These are phyloP conservation scores for Hirtodrosophila alboralis DNA, from an alignment of 2,888 invertebrate genomes.

Conservation along the genomic window DNA sequence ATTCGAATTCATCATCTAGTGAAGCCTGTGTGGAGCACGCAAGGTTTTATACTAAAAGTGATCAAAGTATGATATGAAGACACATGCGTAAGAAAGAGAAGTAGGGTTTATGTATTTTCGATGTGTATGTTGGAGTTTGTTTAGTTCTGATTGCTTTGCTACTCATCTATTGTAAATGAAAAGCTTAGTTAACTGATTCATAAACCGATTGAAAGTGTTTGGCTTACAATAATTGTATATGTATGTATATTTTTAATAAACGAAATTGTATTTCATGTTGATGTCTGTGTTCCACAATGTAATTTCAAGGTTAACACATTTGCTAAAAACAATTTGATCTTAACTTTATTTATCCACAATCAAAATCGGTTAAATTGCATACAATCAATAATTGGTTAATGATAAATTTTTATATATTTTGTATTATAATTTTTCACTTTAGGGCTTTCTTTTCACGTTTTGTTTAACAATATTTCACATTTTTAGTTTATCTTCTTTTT, in stretches of 20 bases:
- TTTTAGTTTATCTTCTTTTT: constrained; percentile 21
- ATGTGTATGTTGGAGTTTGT: constrained; percentile 1
- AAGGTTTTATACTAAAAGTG: constrained; percentile 17
- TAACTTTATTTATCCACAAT: constrained; percentile 63
- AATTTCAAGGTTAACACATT: constrained; percentile 10
- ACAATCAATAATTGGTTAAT: constrained; percentile 34
- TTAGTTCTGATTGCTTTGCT: constrained; percentile 10
- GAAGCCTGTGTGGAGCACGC: constrained; percentile 3
- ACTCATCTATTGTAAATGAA: constrained; percentile 57
- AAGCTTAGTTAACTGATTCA: constrained; percentile 66
- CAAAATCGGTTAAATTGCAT: constrained; percentile 47
- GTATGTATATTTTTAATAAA: constrained; percentile 49
- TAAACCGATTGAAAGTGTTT: constrained; percentile 46
- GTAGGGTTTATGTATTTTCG: constrained; percentile 16
- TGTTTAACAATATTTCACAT: constrained; percentile 77
- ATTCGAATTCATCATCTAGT: constrained; percentile 14
- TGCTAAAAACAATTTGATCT: constrained; percentile 64
- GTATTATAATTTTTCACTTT: constrained; percentile 45
- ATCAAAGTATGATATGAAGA: constrained; percentile 43
- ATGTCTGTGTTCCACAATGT: constrained; percentile 11
- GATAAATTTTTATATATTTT: constrained; percentile 45
- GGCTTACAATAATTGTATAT: constrained; percentile 43
- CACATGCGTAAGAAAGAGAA: constrained; percentile 18
- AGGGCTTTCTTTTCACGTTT: constrained; percentile 35
- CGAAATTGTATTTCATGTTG: constrained; percentile 42